These are phyloP conservation scores for Scaptomyza pallida DNA, from an alignment of 1,140 invertebrate species.

Conservation along the genomic window DNA sequence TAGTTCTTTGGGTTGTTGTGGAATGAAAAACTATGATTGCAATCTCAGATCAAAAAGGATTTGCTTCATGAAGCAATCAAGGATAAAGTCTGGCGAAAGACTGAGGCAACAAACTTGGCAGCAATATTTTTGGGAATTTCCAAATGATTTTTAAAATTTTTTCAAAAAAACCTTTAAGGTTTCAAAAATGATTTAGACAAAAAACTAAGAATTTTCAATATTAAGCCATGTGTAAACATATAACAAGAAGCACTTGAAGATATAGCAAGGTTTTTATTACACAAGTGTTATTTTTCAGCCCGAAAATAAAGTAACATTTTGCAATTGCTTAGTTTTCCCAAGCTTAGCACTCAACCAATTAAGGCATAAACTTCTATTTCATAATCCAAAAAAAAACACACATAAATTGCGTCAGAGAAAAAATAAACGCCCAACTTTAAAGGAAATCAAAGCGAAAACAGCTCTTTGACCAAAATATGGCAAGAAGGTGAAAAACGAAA, in stretches of 20 bases:
- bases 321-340: slow-evolving; percentile 3
- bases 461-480: slow-evolving; percentile 35
- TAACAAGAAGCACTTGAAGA: too few species aligned
- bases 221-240: too few species aligned
- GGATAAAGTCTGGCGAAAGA: slow-evolving; percentile 13
- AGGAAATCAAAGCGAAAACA: slow-evolving; percentile 73
- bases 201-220: too few species aligned
- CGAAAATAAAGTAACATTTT: too few species aligned
- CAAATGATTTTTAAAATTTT: too few species aligned
- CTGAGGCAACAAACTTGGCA: slow-evolving; percentile 28
- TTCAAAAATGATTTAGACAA: too few species aligned
- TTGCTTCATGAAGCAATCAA: too few species aligned
- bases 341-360: not conserved
- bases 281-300: too few species aligned
- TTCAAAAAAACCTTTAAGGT: too few species aligned
- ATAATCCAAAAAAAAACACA: slow-evolving; percentile 35
- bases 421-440: slow-evolving; percentile 73
- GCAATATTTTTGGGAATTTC: too few species aligned
- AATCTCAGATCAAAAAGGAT: not conserved
- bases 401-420: slow-evolving; percentile 63
- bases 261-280: too few species aligned
- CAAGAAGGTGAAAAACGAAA: slow-evolving; percentile 12
- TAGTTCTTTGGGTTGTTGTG: not conserved
- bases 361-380: slow-evolving; percentile 36
- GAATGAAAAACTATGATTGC: too few species aligned